These are phyloP conservation scores for Steinernema feltiae DNA, from an alignment of 1,140 invertebrate genomes.

Conservation along the genomic window DNA sequence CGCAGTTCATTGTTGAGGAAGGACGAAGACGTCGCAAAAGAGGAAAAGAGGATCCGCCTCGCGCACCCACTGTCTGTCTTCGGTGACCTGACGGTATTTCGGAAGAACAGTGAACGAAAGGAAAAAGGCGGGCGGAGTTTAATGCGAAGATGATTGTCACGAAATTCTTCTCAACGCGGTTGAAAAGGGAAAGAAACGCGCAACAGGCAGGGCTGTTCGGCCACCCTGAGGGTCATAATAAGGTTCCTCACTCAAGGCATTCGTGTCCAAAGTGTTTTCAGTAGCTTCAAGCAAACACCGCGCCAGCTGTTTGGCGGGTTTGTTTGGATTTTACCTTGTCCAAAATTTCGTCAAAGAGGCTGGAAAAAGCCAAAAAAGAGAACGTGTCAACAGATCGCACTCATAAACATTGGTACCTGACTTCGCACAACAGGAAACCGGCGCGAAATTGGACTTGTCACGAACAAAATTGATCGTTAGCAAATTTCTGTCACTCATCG, in stretches of 20 bases:
- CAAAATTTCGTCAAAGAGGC: too few relatives aligned
- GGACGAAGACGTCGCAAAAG: not conserved
- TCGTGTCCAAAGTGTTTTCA: too few relatives aligned
- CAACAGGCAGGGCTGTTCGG: not conserved
- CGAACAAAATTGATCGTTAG: too few relatives aligned
- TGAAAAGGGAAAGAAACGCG: not conserved
- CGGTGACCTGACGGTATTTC: not conserved
- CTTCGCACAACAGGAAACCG: too few relatives aligned
- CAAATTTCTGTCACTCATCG: too few relatives aligned
- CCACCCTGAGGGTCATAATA: not conserved
- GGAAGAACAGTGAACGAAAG: slow-evolving; percentile 3
- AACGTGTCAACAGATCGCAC: not conserved
- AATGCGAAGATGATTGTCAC: slow-evolving; percentile 9
- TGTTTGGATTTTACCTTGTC: not conserved
- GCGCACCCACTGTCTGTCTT: not conserved
- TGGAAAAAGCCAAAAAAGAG: too few relatives aligned
- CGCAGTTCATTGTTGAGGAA: not conserved
- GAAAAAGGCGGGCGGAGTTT: slow-evolving; percentile 10
- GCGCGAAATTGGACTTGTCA: too few relatives aligned
- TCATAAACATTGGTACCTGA: too few relatives aligned
- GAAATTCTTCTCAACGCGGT: not conserved
- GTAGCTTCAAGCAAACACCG: too few relatives aligned
- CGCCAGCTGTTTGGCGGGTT: too few relatives aligned
- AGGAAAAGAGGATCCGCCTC: not conserved
- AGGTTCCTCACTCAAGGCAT: too few relatives aligned